Conservation (phyloP, 1,140 invertebrate genomes). For the Brachionus asplanchnoidis region DNA sequence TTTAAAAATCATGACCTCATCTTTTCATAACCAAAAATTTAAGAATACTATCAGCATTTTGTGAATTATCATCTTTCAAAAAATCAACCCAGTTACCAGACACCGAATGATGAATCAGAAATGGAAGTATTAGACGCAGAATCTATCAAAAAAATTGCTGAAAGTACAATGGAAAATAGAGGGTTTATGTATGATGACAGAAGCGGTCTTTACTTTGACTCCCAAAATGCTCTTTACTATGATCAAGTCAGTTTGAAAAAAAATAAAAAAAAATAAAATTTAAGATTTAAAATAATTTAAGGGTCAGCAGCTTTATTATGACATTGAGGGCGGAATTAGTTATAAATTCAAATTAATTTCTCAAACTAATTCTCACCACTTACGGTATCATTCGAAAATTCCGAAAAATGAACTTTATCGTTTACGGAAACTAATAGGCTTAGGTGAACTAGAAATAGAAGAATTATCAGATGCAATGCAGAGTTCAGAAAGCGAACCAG, state of each 20-base stretch:
- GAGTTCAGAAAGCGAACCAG: neutral
- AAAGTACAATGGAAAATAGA: neutral
- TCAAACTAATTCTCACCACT: conserved; percentile 6
- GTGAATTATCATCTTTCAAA: neutral
- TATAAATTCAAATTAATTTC: neutral
- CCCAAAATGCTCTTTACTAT: conserved; percentile 27
- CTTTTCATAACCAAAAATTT: neutral
- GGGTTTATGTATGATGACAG: neutral
- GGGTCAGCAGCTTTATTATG: neutral
- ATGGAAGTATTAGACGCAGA: neutral
- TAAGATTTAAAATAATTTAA: neutral
- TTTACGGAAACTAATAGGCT: neutral
- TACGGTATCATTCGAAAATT: conserved; percentile 1
- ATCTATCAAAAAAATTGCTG: conserved; percentile 12
- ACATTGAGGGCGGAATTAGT: neutral
- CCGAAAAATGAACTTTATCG: neutral
- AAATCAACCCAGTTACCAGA: neutral
- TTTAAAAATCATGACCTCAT: neutral
- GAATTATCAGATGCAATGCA: neutral
- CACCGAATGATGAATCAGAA: neutral
- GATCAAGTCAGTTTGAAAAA: neutral
- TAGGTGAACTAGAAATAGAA: neutral
- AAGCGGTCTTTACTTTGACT: neutral
- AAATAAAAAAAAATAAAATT: neutral
- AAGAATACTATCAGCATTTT: conserved; percentile 32